Base-by-base conservation (phyloP, 2,797 vertebrate species). In the Alectoris magna region DNA sequence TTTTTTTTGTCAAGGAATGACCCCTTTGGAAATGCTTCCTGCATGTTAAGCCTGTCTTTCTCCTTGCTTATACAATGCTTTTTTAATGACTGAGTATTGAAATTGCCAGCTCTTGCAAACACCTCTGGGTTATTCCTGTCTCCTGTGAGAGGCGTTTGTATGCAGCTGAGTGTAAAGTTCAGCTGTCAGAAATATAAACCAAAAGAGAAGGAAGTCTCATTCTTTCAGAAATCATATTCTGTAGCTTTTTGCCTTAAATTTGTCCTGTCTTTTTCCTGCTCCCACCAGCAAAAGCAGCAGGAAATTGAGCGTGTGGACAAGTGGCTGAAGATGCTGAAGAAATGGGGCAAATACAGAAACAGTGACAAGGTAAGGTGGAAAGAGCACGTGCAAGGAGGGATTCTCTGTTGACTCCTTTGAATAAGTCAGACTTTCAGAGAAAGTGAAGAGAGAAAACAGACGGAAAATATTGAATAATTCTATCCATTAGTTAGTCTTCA, bases 301-400 rank as follows among this genome's bases (percentile, higher is more conserved):
- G 99, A 99, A 95, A 97, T 99, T 0, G 98, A 99, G 92, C 97
- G 98, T 1, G 98, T 98, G 91, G 97, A 98, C 92, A 99, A 99
- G 97, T 99, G 98, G 98, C 94, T 99, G 59, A 99, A 99, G 97
- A 99, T 99, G 99, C 97, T 99, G 96, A 98, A 98, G 96, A 99
- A 98, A 62, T 99, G 99, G 98, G 93, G 97, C 53, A 99, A 99
- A 94, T 99, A 99, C 96, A 98, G 95, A 91, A 98, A 97, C 97
- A 98, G 97, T 83, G 98, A 98, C 55, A 98, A 98, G 98, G 98
- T 99, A 88, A 97, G 71, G 29, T 75, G 72, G n/a, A 75, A 59
- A 27, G 31, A 60, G 29, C 23, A 7, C 0, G 1, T 36, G 41
- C 44, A 19, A 1, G 2, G 60, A 58, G 39, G 29, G 14, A 4